Evolutionary conservation across 2,888 invertebrate genomes (phyloP).

Genomic region (Odontomyia ornata): DNA sequence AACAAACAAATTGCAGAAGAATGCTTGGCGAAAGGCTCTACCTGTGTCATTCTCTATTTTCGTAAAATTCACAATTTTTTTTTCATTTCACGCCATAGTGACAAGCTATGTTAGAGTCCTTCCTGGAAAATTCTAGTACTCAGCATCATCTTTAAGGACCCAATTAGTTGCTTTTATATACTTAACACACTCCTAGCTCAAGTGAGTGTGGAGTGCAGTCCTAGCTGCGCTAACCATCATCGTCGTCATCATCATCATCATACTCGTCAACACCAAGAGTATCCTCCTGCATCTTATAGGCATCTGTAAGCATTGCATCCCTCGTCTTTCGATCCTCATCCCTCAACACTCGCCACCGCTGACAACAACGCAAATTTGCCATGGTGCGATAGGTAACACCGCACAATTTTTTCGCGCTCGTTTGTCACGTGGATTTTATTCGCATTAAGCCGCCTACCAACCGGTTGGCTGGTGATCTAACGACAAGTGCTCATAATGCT

Average conservation of each 20-base stretch:
- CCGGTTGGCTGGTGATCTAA: not conserved
- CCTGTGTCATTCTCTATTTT: slow-evolving; percentile 10
- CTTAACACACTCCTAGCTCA: slow-evolving; percentile 40
- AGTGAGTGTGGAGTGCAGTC: slow-evolving; percentile 33
- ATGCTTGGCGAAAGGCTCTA: slow-evolving; percentile 10
- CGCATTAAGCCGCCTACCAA: slow-evolving; percentile 37
- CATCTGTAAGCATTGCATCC: slow-evolving; percentile 6
- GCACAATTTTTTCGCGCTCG: not conserved
- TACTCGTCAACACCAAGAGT: slow-evolving; percentile 16
- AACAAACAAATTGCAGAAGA: slow-evolving; percentile 28
- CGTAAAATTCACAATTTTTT: slow-evolving; percentile 9
- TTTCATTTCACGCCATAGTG: not conserved
- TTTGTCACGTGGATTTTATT: slow-evolving; percentile 6
- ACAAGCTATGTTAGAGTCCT: slow-evolving; percentile 2
- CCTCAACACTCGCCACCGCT: not conserved
- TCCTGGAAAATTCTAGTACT: slow-evolving; percentile 38
- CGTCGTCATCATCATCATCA: slow-evolving; percentile 16
- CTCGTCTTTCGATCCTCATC: not conserved
- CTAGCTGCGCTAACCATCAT: slow-evolving; percentile 35
- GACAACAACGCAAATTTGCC: slow-evolving; percentile 12
- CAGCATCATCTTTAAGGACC: slow-evolving; percentile 52
- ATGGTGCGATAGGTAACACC: slow-evolving; percentile 16
- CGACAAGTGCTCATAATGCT: slow-evolving; percentile 46
- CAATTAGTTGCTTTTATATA: slow-evolving; percentile 54
- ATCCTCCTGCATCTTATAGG: slow-evolving; percentile 23